A percentile compares a stretch with the other conserved stretches of the same genome.
Conservation (phyloP, 2,888 invertebrate species). For the Lysandra coridon region DNA sequence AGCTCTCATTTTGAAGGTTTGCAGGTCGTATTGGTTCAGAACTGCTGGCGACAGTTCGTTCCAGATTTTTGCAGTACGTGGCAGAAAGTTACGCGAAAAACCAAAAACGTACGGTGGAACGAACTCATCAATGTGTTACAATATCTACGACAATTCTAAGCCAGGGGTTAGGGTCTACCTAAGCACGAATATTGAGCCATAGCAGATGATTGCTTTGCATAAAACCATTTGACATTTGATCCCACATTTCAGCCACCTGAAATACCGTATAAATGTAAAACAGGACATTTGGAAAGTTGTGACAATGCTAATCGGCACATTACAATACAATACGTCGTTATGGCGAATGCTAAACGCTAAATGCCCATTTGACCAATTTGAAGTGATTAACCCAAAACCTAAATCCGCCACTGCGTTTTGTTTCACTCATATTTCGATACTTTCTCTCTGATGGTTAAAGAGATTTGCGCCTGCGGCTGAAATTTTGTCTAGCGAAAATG, state of each 20-base stretch:
- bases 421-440: conserved; percentile 46
- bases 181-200: background rate
- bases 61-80: too few species aligned
- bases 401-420: conserved; percentile 45
- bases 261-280: conserved; percentile 13
- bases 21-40: too few species aligned
- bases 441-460: conserved; percentile 45
- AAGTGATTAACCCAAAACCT: conserved; percentile 48
- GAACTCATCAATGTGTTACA: too few species aligned
- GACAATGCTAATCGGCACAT: conserved; percentile 24
- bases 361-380: conserved; percentile 45
- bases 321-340: conserved; percentile 31
- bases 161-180: too few species aligned
- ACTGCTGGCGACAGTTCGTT: too few species aligned
- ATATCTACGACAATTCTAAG: too few species aligned
- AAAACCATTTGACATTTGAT: conserved; percentile 3
- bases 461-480: conserved; percentile 4
- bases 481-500: background rate
- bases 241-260: conserved; percentile 3
- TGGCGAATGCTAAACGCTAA: conserved; percentile 2
- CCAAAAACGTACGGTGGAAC: too few species aligned
- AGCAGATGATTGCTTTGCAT: background rate
- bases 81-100: too few species aligned
- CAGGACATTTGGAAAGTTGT: conserved; percentile 29
- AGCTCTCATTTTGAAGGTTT: too few species aligned